Evolutionary conservation across 2,113 vertebrate species (phyloP).

Genomic region (Xiphias gladius): DNA sequence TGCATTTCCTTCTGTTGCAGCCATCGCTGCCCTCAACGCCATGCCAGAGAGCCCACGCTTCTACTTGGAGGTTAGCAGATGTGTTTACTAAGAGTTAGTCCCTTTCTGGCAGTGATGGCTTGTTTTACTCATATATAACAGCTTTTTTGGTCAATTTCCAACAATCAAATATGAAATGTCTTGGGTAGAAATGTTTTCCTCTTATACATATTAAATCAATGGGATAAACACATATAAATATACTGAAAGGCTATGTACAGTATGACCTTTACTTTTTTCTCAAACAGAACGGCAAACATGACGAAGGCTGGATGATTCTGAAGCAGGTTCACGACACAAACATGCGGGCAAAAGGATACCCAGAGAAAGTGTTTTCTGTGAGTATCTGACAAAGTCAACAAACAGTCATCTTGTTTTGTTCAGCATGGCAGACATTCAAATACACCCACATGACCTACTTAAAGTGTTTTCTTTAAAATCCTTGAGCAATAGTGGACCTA

Average conservation of each 20-base stretch:
- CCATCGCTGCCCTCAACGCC: conserved; percentile 93
- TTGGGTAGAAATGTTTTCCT: not conserved
- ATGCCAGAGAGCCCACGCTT: conserved; percentile 98
- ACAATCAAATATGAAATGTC: not conserved
- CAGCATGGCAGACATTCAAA: not conserved
- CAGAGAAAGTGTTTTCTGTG: conserved; percentile 96
- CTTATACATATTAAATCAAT: not conserved
- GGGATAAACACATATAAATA: not conserved
- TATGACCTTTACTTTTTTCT: not conserved
- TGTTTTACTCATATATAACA: not conserved
- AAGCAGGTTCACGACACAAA: conserved; percentile 98
- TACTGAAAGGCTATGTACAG: not conserved
- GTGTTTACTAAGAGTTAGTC: not conserved
- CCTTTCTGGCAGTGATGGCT: not conserved
- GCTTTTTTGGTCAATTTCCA: not conserved
- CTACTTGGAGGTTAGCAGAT: conserved; percentile 91
- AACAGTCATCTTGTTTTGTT: not conserved
- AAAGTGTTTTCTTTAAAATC: not conserved
- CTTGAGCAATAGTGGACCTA: not conserved
- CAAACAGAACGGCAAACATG: conserved; percentile 94
- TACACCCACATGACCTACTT: not conserved
- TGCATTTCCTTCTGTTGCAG: conserved; percentile 94
- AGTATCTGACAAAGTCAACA: conserved; percentile 66
- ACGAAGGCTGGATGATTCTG: conserved; percentile 98
- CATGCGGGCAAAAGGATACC: conserved; percentile 96